These are phyloP conservation scores for Oscheius sp. DNA, from an alignment of 2,888 invertebrate species.

Conservation along the genomic window DNA sequence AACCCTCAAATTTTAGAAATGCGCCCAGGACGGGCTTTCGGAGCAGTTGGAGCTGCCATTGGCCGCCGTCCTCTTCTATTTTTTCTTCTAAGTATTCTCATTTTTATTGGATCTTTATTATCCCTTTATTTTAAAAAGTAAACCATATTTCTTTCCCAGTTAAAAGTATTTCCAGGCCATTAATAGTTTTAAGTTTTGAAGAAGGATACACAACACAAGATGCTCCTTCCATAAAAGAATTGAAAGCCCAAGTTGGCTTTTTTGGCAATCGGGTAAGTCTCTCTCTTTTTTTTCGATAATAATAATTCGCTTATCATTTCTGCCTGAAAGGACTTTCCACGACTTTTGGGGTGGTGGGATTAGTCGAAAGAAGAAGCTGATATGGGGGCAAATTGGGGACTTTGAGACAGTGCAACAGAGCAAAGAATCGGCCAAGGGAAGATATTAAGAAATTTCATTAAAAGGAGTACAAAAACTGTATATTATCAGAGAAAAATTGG, in stretches of 20 bases:
- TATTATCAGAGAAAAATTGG: too few species aligned
- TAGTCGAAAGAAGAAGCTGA: background rate
- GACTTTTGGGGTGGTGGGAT: constrained; percentile 20
- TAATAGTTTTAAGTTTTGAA: constrained; percentile 45
- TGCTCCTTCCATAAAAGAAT: constrained; percentile 53
- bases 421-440: too few species aligned
- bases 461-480: too few species aligned
- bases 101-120: constrained; percentile 15
- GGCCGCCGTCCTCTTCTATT: constrained; percentile 24
- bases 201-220: constrained; percentile 47
- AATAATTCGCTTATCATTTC: background rate
- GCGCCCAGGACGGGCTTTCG: constrained; percentile 25
- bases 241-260: constrained; percentile 50
- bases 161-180: constrained; percentile 30
- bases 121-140: constrained; percentile 18
- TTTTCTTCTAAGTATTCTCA: background rate
- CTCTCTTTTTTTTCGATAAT: background rate
- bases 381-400: background rate
- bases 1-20: constrained; percentile 3
- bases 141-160: too few species aligned
- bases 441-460: too few species aligned
- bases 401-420: background rate
- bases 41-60: constrained; percentile 20
- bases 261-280: constrained; percentile 51
- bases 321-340: background rate